Conservation (phyloP, 2,888 invertebrate genomes). For the Lysandra coridon region DNA sequence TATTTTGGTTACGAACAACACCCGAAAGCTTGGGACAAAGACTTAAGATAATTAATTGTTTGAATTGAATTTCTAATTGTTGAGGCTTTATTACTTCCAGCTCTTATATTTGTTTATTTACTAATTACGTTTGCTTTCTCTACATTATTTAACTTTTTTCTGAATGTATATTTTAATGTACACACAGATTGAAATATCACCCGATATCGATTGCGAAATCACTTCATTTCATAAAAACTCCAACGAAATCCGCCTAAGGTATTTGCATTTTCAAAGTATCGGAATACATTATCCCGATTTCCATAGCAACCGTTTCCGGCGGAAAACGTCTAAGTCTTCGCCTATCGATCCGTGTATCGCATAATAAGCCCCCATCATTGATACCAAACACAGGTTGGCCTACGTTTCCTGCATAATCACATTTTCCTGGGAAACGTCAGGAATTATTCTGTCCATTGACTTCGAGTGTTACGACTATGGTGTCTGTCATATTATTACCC, state of each 20-base stretch:
- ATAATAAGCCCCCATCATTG: constrained; percentile 61
- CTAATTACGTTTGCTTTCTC: background rate
- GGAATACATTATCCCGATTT: constrained; percentile 47
- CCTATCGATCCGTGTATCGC: constrained; percentile 60
- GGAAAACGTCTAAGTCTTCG: constrained; percentile 60
- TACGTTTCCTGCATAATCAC: constrained; percentile 61
- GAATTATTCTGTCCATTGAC: constrained; percentile 38
- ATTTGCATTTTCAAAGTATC: constrained; percentile 29
- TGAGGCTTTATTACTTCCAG: background rate
- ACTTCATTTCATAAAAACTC: constrained; percentile 11
- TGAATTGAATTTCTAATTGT: background rate
- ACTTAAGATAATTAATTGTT: background rate
- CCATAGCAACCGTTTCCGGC: constrained; percentile 60
- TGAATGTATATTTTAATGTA: background rate
- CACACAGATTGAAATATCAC: background rate
- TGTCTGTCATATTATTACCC: background rate
- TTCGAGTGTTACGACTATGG: constrained; percentile 9
- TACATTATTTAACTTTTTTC: background rate
- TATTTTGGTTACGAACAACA: background rate
- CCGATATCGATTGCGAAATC: background rate
- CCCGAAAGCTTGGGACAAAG: background rate
- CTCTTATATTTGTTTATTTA: background rate
- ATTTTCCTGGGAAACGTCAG: constrained; percentile 45
- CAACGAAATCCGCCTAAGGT: background rate
- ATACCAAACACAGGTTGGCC: constrained; percentile 47